phyloP scores from a whole-genome alignment of 2,888 invertebrate genomes.

The Drosophila falleni region DNA sequence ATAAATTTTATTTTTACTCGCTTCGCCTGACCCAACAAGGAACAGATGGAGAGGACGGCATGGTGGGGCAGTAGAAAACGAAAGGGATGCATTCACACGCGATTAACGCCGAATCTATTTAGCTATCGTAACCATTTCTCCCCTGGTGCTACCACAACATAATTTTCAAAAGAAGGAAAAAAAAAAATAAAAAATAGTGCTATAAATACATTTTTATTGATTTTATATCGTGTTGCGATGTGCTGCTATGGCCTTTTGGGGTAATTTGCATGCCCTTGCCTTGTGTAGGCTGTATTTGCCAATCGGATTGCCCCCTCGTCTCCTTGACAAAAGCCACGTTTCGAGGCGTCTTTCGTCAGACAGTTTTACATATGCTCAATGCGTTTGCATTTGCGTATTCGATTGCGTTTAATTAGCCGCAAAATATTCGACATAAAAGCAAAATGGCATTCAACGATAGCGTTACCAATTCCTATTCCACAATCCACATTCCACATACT shows the following conservation, averaged over 20 bases:
- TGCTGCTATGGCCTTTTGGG: constrained; percentile 65
- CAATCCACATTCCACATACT: neutral
- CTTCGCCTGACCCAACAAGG: constrained; percentile 10
- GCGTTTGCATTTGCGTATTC: constrained; percentile 31
- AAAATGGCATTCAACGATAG: constrained; percentile 33
- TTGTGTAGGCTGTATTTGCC: constrained; percentile 38
- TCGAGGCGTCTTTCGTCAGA: constrained; percentile 21
- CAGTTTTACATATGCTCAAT: constrained; percentile 64
- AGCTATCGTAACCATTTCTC: constrained; percentile 9
- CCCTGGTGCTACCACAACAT: constrained; percentile 21
- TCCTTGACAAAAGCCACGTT: constrained; percentile 60
- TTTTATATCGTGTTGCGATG: constrained; percentile 43
- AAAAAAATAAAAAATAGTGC: constrained; percentile 15
- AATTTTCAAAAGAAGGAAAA: constrained; percentile 35
- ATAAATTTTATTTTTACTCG: constrained; percentile 48
- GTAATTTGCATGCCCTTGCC: constrained; percentile 69
- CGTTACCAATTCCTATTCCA: constrained; percentile 39
- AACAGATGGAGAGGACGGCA: neutral
- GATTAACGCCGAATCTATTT: constrained; percentile 55
- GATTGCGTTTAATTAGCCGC: constrained; percentile 65
- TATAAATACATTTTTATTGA: constrained; percentile 68
- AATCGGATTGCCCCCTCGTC: constrained; percentile 34
- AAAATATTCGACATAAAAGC: constrained; percentile 57
- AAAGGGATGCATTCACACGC: constrained; percentile 68
- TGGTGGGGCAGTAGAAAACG: constrained; percentile 19